These are phyloP conservation scores for Patella caerulea DNA, from an alignment of 2,888 invertebrate genomes.

Conservation along the genomic window DNA sequence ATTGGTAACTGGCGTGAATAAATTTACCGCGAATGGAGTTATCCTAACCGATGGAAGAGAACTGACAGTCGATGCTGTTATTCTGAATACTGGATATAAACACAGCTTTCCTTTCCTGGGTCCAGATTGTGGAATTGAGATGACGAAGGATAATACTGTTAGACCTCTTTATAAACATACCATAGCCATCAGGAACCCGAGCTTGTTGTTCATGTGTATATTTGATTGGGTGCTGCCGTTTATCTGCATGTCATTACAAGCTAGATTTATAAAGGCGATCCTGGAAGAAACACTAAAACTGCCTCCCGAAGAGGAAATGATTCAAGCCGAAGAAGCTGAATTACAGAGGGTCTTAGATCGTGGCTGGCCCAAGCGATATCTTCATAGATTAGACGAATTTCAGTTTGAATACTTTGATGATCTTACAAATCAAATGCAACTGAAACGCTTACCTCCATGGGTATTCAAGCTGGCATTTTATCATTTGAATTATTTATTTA, in stretches of 20 bases:
- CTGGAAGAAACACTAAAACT: constrained; percentile 78
- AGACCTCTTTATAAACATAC: constrained; percentile 88
- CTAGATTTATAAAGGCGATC: constrained; percentile 68
- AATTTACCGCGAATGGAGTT: constrained; percentile 33
- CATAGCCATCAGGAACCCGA: constrained; percentile 84
- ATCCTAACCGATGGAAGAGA: constrained; percentile 76
- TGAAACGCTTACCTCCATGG: constrained; percentile 79
- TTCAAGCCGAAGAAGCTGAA: constrained; percentile 78
- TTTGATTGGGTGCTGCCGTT: too few relatives aligned
- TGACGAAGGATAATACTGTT: constrained; percentile 84
- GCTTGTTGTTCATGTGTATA: constrained; percentile 84
- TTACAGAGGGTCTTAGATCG: constrained; percentile 76
- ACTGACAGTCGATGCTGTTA: constrained; percentile 78
- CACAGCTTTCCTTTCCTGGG: constrained; percentile 85
- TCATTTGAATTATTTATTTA: constrained; percentile 42
- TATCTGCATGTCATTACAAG: too few relatives aligned
- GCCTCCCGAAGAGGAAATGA: constrained; percentile 79
- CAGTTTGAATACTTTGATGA: constrained; percentile 81
- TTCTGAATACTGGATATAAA: constrained; percentile 84
- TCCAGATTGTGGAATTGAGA: constrained; percentile 79
- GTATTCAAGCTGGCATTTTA: constrained; percentile 82
- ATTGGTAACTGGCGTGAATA: constrained; percentile 59
- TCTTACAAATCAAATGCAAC: constrained; percentile 78
- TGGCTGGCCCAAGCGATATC: constrained; percentile 82
- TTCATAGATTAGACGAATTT: constrained; percentile 86